Conservation (phyloP, 53 echinoderm and acorn worm species). For the Henricia sp. region DNA sequence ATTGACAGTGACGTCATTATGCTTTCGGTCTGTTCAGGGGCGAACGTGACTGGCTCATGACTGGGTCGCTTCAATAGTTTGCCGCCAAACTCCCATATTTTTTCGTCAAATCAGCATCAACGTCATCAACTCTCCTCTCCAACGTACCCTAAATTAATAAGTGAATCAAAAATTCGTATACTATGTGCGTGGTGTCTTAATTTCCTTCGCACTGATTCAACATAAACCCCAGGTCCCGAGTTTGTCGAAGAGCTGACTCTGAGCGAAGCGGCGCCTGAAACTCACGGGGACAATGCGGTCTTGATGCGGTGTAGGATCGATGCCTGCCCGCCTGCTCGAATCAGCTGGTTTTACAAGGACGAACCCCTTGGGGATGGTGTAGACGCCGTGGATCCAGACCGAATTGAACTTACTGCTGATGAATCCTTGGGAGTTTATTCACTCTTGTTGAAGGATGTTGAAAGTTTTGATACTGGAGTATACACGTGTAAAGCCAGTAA, state of each 20-base stretch:
- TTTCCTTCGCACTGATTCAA: too few relatives aligned
- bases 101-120: too few relatives aligned
- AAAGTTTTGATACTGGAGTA: constrained; percentile 50
- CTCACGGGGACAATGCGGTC: constrained; percentile 34
- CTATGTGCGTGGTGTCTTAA: not conserved
- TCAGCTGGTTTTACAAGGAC: constrained; percentile 60
- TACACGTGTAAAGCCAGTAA: constrained; percentile 63
- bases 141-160: too few relatives aligned
- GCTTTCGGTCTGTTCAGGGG: too few relatives aligned
- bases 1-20: too few relatives aligned
- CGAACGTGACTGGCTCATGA: too few relatives aligned
- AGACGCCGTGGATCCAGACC: constrained; percentile 34
- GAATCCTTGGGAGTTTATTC: constrained; percentile 12
- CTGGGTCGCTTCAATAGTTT: too few relatives aligned
- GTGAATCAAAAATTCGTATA: too few relatives aligned
- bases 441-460: constrained; percentile 32
- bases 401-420: constrained; percentile 5
- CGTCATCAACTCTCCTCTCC: too few relatives aligned
- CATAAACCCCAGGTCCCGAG: not conserved
- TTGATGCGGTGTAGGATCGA: constrained; percentile 52
- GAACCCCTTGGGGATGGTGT: constrained; percentile 39
- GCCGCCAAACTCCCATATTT: too few relatives aligned
- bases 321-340: constrained; percentile 31
- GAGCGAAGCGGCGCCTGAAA: not conserved
- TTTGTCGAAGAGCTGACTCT: constrained; percentile 29